Evolutionary conservation across 1,140 invertebrate genomes (phyloP).

Genomic region (Ridgeia piscesae): DNA sequence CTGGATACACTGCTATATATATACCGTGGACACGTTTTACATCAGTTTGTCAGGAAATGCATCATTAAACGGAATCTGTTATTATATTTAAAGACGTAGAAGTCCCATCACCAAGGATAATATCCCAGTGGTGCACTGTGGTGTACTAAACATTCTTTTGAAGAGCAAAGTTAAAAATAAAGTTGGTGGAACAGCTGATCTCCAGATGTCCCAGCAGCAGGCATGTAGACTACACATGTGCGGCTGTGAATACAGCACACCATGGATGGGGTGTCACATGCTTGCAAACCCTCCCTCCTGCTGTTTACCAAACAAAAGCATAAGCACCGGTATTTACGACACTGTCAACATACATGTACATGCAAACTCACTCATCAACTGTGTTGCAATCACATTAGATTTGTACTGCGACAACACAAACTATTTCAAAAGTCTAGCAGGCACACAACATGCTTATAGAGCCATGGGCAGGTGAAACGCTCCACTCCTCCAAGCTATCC

Average conservation of each 20-base stretch:
- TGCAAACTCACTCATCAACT: neutral
- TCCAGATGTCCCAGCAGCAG: neutral
- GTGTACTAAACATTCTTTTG: too few relatives aligned
- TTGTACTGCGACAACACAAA: neutral
- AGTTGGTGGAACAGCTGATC: too few relatives aligned
- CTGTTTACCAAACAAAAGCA: neutral
- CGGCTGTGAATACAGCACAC: neutral
- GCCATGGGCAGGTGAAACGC: neutral
- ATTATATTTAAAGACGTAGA: too few relatives aligned
- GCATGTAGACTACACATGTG: neutral
- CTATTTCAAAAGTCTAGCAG: neutral
- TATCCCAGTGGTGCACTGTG: too few relatives aligned
- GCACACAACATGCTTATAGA: neutral
- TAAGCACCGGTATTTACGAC: neutral
- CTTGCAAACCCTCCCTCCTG: neutral
- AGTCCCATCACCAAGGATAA: too few relatives aligned
- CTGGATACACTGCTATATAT: neutral
- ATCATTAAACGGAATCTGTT: too few relatives aligned
- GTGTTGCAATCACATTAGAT: neutral
- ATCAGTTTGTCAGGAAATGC: too few relatives aligned
- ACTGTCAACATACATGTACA: neutral
- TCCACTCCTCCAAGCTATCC: neutral
- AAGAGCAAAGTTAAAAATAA: too few relatives aligned
- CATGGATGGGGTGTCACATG: neutral
- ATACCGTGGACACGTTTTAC: too few relatives aligned